Percentiles rank a stretch among this genome's conserved stretches.
Evolutionary conservation across 1,140 invertebrate species (phyloP).

Genomic region (Drosophila pseudoobscura): DNA sequence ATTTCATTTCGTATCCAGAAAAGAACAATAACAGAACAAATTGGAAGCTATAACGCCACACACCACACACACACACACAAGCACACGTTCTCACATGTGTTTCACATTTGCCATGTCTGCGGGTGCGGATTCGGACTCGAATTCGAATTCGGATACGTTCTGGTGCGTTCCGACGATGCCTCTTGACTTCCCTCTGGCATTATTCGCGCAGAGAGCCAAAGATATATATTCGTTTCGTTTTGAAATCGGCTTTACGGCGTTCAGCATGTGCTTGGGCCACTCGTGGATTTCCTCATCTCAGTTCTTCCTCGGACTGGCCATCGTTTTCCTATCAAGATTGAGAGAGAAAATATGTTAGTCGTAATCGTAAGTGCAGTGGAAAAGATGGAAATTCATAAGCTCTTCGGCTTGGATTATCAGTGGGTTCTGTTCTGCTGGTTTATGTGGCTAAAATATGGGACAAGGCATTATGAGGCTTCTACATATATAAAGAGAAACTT

Average conservation of each 20-base stretch:
- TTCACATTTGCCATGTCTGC: slow-evolving; percentile 63
- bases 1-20: slow-evolving; percentile 57
- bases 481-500: too few relatives aligned
- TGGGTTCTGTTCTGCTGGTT: too few relatives aligned
- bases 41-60: slow-evolving; percentile 45
- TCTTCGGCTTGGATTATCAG: too few relatives aligned
- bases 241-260: slow-evolving; percentile 25
- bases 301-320: slow-evolving; percentile 13
- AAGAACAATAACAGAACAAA: slow-evolving; percentile 45
- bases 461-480: too few relatives aligned
- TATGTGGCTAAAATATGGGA: too few relatives aligned
- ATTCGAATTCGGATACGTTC: slow-evolving; percentile 7
- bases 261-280: slow-evolving; percentile 24
- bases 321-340: slow-evolving; percentile 26
- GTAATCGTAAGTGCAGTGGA: slow-evolving; percentile 2
- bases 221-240: slow-evolving; percentile 9
- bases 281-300: slow-evolving; percentile 18
- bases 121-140: slow-evolving; percentile 1
- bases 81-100: slow-evolving; percentile 49
- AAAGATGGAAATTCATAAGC: background rate
- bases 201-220: slow-evolving; percentile 4
- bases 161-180: slow-evolving; percentile 10
- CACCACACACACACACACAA: background rate
- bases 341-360: slow-evolving; percentile 4
- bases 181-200: slow-evolving; percentile 40